A percentile compares a stretch with the other conserved stretches of the same genome.
Evolutionary conservation across 2,888 invertebrate genomes (phyloP).

Genomic region (Protonemura montana): DNA sequence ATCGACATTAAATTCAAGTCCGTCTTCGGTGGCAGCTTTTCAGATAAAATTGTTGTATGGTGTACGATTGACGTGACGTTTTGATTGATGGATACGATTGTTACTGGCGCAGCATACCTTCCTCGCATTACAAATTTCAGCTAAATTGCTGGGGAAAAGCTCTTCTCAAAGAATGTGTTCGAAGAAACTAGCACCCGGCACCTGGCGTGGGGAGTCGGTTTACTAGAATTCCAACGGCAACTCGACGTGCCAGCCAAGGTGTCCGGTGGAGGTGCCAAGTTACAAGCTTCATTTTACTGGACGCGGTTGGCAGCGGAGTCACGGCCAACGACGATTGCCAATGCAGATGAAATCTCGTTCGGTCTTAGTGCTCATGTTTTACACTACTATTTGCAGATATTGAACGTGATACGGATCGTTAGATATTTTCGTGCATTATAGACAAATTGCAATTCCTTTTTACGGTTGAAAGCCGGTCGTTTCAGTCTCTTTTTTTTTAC

Average conservation of each 20-base stretch:
- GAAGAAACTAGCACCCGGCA: neutral
- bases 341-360: too few species aligned
- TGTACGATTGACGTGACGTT: neutral
- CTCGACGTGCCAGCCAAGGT: neutral
- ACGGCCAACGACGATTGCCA: too few species aligned
- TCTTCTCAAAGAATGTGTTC: neutral
- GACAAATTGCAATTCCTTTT: too few species aligned
- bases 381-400: too few species aligned
- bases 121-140: neutral
- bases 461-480: too few species aligned
- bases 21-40: neutral
- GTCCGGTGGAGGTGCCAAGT: conserved; percentile 16
- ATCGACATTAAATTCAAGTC: neutral
- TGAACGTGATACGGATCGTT: too few species aligned
- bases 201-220: neutral
- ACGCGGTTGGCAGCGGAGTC: too few species aligned
- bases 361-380: too few species aligned
- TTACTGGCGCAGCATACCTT: neutral
- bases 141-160: neutral
- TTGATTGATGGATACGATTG: neutral
- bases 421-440: too few species aligned
- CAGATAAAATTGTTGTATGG: neutral
- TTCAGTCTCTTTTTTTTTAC: too few species aligned
- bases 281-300: neutral
- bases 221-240: neutral